These are phyloP conservation scores for Drosophila virilis DNA, from an alignment of 1,140 invertebrate species.

Conservation along the genomic window DNA sequence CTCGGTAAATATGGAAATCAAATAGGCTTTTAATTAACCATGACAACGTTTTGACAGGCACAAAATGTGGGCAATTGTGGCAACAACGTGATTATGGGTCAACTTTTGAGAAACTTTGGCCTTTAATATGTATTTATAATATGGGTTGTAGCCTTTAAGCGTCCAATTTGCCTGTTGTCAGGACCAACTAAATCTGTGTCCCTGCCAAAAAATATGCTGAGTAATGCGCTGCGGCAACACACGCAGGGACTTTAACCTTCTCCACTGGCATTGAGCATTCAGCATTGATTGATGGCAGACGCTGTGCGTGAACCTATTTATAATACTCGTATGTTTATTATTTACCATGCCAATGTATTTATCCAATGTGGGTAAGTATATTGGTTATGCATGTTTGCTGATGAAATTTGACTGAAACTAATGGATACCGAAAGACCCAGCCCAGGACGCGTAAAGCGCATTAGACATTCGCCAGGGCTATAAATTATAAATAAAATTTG, in stretches of 20 bases:
- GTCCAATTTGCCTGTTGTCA: conserved; percentile 18
- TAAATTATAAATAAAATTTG: conserved; percentile 31
- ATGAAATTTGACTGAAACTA: conserved; percentile 78
- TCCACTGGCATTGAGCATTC: background rate
- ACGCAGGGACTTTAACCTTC: conserved; percentile 25
- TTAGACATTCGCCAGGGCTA: conserved; percentile 32
- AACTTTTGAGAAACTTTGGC: conserved; percentile 15
- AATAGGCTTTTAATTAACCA: conserved; percentile 68
- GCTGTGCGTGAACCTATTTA: conserved; percentile 65
- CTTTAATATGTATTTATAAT: conserved; percentile 37
- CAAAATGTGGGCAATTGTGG: background rate
- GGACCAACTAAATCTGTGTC: conserved; percentile 33
- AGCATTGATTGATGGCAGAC: conserved; percentile 65
- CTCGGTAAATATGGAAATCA: conserved; percentile 52
- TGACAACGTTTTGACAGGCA: conserved; percentile 55
- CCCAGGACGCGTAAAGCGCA: conserved; percentile 54
- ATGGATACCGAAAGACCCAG: conserved; percentile 48
- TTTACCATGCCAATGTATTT: conserved; percentile 63
- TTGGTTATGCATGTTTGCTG: conserved; percentile 70
- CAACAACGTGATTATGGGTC: conserved; percentile 24
- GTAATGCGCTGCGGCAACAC: conserved; percentile 49
- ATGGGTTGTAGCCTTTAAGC: conserved; percentile 1
- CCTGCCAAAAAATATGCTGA: conserved; percentile 50
- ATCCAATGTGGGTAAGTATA: conserved; percentile 43
- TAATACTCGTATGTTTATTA: conserved; percentile 73